Conservation (phyloP, 2,113 vertebrate species). For the Myiagra hebetior region DNA sequence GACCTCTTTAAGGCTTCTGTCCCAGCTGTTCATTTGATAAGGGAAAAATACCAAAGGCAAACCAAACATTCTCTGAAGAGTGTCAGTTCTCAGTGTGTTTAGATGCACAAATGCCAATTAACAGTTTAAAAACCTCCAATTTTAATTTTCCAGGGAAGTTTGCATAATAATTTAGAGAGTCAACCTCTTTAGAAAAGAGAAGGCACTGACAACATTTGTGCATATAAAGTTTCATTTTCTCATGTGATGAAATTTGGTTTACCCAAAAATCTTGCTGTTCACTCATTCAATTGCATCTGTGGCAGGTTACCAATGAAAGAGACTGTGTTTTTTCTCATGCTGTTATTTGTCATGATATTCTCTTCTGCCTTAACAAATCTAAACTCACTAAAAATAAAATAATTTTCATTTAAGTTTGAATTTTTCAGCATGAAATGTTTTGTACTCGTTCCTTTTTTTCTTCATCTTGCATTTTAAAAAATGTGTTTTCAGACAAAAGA, state of each 20-base stretch:
- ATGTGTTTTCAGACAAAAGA: not conserved
- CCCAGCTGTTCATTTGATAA: not conserved
- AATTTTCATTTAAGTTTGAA: not conserved
- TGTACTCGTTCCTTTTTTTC: rapidly evolving
- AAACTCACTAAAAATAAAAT: not conserved
- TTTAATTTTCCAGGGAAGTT: not conserved
- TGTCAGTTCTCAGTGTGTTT: not conserved
- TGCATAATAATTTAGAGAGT: not conserved
- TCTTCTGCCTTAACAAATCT: not conserved
- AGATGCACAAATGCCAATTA: not conserved
- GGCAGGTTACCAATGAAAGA: not conserved
- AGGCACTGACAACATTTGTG: not conserved
- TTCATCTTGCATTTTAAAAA: not conserved
- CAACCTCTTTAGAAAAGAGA: not conserved
- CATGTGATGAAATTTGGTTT: not conserved
- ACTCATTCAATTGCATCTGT: not conserved
- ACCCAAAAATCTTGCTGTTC: not conserved
- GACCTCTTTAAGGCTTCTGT: not conserved
- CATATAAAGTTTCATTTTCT: not conserved
- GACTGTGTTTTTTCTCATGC: rapidly evolving
- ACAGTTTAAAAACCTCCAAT: not conserved
- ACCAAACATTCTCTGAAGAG: not conserved
- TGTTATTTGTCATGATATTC: not conserved
- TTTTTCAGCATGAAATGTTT: not conserved
- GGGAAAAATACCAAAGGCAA: not conserved